phyloP scores from a whole-genome alignment of 2,888 invertebrate genomes.

The Megastigmus dorsalis region DNA sequence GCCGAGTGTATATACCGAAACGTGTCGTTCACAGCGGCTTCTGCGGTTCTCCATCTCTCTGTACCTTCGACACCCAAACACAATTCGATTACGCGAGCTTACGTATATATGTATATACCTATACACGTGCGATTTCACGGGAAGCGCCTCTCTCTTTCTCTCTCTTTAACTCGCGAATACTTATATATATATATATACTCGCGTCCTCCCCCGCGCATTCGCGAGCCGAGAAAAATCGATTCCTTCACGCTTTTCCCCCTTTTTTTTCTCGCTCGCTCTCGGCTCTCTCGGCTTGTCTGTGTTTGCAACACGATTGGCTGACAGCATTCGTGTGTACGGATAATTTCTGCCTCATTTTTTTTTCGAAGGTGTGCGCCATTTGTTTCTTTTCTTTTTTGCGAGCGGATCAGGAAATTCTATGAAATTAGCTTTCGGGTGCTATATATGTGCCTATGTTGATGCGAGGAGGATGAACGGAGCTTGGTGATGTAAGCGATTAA shows the following conservation, averaged over 20 bases:
- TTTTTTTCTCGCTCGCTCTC: not conserved
- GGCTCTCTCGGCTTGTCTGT: no score
- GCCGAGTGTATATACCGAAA: no score
- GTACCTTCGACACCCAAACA: not conserved
- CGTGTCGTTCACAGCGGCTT: no score
- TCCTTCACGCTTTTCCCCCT: not conserved
- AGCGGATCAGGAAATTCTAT: no score
- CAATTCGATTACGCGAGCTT: not conserved
- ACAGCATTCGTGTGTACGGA: no score
- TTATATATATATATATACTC: no score
- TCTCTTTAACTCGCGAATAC: not conserved
- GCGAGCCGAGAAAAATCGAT: slow-evolving; percentile 21
- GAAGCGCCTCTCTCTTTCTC: not conserved
- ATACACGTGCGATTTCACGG: no score
- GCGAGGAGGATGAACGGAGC: not conserved
- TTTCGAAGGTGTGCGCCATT: not conserved
- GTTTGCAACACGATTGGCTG: no score
- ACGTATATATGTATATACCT: no score
- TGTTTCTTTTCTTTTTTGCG: no score
- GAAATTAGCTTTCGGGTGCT: not conserved
- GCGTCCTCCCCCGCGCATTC: not conserved
- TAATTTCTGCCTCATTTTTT: no score
- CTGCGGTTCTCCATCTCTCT: not conserved
- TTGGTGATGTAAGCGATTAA: slow-evolving; percentile 1
- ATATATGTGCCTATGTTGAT: not conserved